Evolutionary conservation across 2,797 vertebrate species (phyloP), one percentile per base, ranked within the genome.

Genomic region (Pangasius djambal): DNA sequence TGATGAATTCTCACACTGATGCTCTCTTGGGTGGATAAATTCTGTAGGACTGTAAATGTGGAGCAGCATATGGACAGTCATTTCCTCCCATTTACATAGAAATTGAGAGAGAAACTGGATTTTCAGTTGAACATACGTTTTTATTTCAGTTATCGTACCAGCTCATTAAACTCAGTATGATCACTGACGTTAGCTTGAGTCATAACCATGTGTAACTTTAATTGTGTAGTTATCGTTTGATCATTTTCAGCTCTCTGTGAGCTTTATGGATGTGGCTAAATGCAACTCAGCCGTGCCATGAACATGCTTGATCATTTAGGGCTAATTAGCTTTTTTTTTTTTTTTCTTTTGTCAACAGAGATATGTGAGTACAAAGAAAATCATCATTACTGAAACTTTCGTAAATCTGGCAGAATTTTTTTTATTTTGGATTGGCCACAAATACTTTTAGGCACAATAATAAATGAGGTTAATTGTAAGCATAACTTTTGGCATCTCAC

Each of bases 21-120:
- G 83, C 61, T 34, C 89, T 88, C 70, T 82, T 89, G 88, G 87
- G 74, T 89, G 72, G 72, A 88, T 88, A 83, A 89, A 69, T 90
- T 89, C 44, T 52, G 85, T 75, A 89, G 63, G 88, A 89, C 83
- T 90, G 87, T 91, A 88, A 91, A 89, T 70, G 88, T 81, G 79
- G 61, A 88, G 70, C 59, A 61, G 86, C 87, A 89, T 92, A 91
- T 89, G 86, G 83, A 77, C 31, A 16, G 31, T 77, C 85, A 87
- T 89, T 91, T 77, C 57, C 6, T 87, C 25, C 48, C n/a, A 87
- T 91, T 90, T 89, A 83, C 89, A 89, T 86, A 82, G 82, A 89
- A 90, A 90, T 89, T 55, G 75, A 70, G 31, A 87, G 48, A 74
- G 50, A 87, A 89, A 82, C 59, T 63, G 75, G 79, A 81, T 77